phyloP scores from a whole-genome alignment of 2,797 vertebrate genomes.

The Paratrypauchen microcephalus region DNA sequence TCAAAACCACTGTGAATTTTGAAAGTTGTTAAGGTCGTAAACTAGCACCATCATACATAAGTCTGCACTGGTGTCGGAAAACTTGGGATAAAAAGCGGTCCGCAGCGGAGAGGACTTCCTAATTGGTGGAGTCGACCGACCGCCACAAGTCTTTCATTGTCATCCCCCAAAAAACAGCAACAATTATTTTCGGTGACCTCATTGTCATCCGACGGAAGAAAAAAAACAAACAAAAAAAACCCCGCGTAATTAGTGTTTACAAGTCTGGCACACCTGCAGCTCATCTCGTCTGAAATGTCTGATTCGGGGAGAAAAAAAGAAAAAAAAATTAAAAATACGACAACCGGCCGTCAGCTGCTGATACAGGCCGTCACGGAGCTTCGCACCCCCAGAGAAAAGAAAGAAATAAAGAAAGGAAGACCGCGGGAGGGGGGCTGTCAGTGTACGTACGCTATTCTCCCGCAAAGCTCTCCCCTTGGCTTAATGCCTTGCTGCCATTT shows the following conservation, averaged over 20 bases:
- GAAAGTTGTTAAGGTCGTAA: not conserved
- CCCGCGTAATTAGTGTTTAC: conserved; percentile 93
- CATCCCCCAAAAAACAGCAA: conserved; percentile 87
- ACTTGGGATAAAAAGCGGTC: not conserved
- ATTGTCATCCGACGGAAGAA: conserved; percentile 91
- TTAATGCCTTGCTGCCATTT: conserved; percentile 88
- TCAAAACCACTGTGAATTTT: too few species aligned
- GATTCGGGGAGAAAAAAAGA: not conserved
- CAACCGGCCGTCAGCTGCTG: conserved; percentile 87
- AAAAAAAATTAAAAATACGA: conserved; percentile 70
- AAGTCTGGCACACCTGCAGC: conserved; percentile 97
- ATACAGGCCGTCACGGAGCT: conserved; percentile 86
- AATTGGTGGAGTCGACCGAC: conserved; percentile 27
- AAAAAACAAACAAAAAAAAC: conserved; percentile 86
- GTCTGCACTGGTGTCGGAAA: not conserved
- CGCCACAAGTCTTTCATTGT: conserved; percentile 74
- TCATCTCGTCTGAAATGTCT: conserved; percentile 78
- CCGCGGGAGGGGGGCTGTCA: conserved; percentile 41
- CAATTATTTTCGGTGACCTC: conserved; percentile 97
- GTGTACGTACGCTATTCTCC: conserved; percentile 87
- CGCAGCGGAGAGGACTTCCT: not conserved
- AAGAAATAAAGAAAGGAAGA: not conserved
- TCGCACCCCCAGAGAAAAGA: conserved; percentile 13
- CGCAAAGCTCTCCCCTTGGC: conserved; percentile 89
- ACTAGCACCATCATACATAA: not conserved